A percentile compares a stretch with the other conserved stretches of the same genome.
phyloP scores from a whole-genome alignment of 2,888 invertebrate species.

The Chesias legatella region DNA sequence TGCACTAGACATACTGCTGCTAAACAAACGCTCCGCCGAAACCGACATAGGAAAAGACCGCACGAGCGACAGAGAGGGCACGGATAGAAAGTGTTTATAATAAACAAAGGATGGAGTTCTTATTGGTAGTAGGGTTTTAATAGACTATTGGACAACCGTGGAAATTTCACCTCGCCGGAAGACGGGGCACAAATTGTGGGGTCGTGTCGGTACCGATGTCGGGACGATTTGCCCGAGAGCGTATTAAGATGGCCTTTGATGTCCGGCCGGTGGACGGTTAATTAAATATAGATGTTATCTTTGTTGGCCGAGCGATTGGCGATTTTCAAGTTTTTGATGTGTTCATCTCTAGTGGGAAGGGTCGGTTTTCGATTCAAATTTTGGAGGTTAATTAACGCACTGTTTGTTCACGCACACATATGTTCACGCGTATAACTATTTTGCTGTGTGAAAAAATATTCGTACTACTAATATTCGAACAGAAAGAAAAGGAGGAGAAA shows the following conservation, averaged over 20 bases:
- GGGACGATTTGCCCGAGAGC: constrained; percentile 68
- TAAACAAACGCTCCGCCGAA: constrained; percentile 58
- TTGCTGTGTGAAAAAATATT: no score
- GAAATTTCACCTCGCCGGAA: constrained; percentile 54
- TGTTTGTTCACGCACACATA: constrained; percentile 8
- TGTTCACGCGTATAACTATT: no score
- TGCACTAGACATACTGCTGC: constrained; percentile 71
- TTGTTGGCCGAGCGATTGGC: constrained; percentile 43
- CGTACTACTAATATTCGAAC: no score
- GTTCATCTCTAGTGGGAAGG: constrained; percentile 23
- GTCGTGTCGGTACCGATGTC: constrained; percentile 55
- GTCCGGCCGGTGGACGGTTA: constrained; percentile 45
- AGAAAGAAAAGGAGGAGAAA: no score
- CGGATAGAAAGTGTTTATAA: constrained; percentile 74
- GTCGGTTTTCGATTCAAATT: constrained; percentile 9
- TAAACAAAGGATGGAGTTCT: constrained; percentile 77
- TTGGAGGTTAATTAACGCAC: constrained; percentile 3
- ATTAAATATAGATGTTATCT: constrained; percentile 60
- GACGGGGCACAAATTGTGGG: constrained; percentile 55
- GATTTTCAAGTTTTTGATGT: constrained; percentile 44
- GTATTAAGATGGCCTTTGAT: constrained; percentile 77
- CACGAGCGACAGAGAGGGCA: constrained; percentile 41
- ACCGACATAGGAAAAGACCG: constrained; percentile 26
- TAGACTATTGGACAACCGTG: constrained; percentile 60
- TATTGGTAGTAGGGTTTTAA: constrained; percentile 60